These are phyloP conservation scores for Falco rusticolus DNA, from an alignment of 2,797 vertebrate genomes.

Conservation along the genomic window DNA sequence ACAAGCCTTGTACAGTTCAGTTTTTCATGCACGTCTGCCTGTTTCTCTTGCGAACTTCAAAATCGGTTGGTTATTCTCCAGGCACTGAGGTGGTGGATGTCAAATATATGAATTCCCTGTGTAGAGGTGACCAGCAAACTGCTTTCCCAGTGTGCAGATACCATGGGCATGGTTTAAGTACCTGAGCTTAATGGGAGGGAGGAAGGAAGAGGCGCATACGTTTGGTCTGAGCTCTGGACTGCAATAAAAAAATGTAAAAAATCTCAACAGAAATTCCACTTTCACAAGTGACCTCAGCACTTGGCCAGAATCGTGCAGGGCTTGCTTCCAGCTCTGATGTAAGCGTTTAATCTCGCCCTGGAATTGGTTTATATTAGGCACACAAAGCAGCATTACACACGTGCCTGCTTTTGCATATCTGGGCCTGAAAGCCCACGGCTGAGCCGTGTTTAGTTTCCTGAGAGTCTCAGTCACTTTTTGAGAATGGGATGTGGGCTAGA, in stretches of 20 bases:
- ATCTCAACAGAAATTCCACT: background rate
- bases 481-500: background rate
- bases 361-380: background rate
- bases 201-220: background rate
- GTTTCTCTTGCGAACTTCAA: background rate
- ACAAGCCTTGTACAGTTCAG: background rate
- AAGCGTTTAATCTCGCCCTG: background rate
- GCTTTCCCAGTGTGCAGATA: background rate
- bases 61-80: background rate
- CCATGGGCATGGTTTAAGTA: background rate
- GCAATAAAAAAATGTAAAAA: background rate
- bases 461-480: background rate
- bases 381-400: background rate
- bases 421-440: background rate
- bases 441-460: background rate
- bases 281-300: background rate
- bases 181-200: background rate
- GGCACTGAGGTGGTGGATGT: background rate
- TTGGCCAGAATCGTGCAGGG: rapidly evolving
- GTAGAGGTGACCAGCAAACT: background rate
- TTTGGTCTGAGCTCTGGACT: background rate
- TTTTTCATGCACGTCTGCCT: background rate
- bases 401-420: background rate
- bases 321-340: background rate
- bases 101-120: background rate